Conservation (phyloP, 2,888 invertebrate genomes). For the Gymnosoma rotundatum region DNA sequence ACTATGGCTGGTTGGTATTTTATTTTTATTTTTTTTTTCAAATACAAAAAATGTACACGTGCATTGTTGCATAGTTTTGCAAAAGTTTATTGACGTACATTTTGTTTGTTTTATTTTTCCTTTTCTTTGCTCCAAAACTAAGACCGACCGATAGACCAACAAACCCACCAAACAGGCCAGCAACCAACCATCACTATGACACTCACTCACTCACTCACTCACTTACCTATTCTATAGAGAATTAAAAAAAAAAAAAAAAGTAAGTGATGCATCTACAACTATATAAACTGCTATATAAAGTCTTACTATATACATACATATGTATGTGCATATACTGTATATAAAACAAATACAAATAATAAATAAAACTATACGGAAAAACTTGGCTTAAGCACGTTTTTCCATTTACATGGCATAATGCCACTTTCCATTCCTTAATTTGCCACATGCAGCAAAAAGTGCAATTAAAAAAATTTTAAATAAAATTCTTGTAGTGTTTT, state of each 20-base stretch:
- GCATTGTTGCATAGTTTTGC: constrained; percentile 70
- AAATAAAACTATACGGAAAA: constrained; percentile 57
- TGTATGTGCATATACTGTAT: not conserved
- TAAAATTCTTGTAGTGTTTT: constrained; percentile 26
- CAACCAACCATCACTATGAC: constrained; percentile 52
- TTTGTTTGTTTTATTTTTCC: constrained; percentile 43
- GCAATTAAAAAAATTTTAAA: constrained; percentile 9
- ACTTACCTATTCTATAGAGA: constrained; percentile 3
- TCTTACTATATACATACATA: not conserved
- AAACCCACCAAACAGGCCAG: constrained; percentile 67
- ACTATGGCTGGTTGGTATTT: constrained; percentile 50
- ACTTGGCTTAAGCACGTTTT: constrained; percentile 71
- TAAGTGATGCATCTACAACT: not conserved
- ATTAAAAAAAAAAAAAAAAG: not conserved
- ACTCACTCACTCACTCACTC: not conserved
- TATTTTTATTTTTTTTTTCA: constrained; percentile 50
- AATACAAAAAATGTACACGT: constrained; percentile 57
- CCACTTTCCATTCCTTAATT: constrained; percentile 68
- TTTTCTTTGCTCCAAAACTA: constrained; percentile 46
- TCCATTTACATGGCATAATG: constrained; percentile 68
- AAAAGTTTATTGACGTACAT: constrained; percentile 71
- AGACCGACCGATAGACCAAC: constrained; percentile 71
- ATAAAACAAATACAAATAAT: constrained; percentile 21
- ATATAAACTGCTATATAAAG: constrained; percentile 6
- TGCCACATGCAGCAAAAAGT: constrained; percentile 60